phyloP scores from a whole-genome alignment of 2,113 vertebrate species.

The Callaeas wilsoni region DNA sequence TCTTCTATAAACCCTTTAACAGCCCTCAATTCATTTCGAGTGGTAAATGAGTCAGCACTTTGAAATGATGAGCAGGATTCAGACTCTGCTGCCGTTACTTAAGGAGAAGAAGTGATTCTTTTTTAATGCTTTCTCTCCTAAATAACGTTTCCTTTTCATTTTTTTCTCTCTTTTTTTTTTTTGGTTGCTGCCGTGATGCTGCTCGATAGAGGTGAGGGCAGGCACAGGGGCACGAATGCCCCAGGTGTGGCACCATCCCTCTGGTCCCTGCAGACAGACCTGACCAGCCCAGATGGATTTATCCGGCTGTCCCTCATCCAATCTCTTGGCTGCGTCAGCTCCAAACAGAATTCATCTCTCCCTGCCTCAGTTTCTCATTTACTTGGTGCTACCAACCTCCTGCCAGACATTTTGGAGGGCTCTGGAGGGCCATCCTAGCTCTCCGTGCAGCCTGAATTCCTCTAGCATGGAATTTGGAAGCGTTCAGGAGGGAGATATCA shows the following conservation, averaged over 20 bases:
- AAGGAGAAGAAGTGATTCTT: slow-evolving; percentile 61
- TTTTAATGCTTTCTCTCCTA: slow-evolving; percentile 37
- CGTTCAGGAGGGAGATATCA: neutral
- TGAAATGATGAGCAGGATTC: slow-evolving; percentile 66
- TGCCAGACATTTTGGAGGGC: neutral
- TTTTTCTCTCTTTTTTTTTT: neutral
- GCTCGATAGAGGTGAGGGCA: neutral
- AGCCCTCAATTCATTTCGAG: slow-evolving; percentile 77
- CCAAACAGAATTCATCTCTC: neutral
- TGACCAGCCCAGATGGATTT: neutral
- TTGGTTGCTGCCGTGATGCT: neutral
- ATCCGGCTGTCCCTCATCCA: neutral
- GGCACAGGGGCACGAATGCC: neutral
- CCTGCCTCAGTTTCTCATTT: slow-evolving; percentile 12
- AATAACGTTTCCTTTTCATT: slow-evolving; percentile 15
- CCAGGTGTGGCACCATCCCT: neutral
- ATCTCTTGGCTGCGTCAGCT: neutral
- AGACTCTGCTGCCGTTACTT: slow-evolving; percentile 53
- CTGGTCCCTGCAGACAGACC: neutral
- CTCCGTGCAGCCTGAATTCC: neutral
- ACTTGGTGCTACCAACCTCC: rapidly evolving
- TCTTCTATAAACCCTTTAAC: slow-evolving; percentile 79
- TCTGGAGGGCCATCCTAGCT: neutral
- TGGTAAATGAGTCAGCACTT: slow-evolving; percentile 78
- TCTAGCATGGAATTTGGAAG: neutral